These are phyloP conservation scores for Brachyopa scutellaris DNA, from an alignment of 2,888 invertebrate genomes.

Conservation along the genomic window DNA sequence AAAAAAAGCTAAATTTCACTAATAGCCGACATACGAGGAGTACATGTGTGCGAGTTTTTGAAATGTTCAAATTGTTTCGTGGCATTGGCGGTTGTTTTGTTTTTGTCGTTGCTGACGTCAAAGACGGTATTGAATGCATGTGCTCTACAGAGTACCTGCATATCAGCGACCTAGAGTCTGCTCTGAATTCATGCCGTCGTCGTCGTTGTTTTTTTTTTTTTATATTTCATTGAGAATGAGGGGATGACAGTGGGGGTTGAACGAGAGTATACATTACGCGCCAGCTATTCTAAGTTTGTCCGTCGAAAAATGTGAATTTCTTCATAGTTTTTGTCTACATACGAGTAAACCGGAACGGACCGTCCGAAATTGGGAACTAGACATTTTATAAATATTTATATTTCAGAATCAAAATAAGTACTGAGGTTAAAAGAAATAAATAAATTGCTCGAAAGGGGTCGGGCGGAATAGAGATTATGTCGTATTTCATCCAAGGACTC, in stretches of 20 bases:
- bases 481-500: too few species aligned
- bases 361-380: not conserved
- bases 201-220: not conserved
- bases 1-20: not conserved
- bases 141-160: not conserved
- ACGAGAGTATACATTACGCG: not conserved
- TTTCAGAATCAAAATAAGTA: too few species aligned
- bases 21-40: not conserved
- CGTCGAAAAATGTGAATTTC: not conserved
- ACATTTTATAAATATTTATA: too few species aligned
- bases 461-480: too few species aligned
- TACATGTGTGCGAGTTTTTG: not conserved
- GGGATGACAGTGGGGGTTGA: not conserved
- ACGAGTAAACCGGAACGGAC: not conserved
- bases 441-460: too few species aligned
- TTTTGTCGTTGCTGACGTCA: constrained; percentile 30
- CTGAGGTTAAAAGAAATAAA: too few species aligned
- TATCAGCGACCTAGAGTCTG: constrained; percentile 27
- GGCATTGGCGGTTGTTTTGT: constrained; percentile 2
- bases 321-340: not conserved
- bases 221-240: not conserved
- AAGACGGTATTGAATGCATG: constrained; percentile 22
- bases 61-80: not conserved
- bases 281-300: not conserved
- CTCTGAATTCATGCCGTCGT: not conserved